Base-by-base conservation (phyloP, 2,797 vertebrate genomes). In the Miichthys miiuy region DNA sequence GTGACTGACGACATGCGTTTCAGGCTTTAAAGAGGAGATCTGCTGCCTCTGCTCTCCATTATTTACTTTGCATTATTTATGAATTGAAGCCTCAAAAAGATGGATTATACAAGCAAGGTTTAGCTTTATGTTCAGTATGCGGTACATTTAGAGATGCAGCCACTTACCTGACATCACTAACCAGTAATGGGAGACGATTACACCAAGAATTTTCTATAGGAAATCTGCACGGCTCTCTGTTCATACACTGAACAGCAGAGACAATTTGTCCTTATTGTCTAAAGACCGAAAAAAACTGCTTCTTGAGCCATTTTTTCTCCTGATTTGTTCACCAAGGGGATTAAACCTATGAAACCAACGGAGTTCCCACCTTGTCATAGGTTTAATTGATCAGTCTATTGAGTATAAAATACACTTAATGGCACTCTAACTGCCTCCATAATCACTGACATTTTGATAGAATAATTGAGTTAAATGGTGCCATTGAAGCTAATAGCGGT, bases 321-420 rank as follows among this genome's bases (percentile, higher is more conserved):
- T 65, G 6, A 67, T 55, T 64, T 14, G 2, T 38, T 54, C 54
- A 30, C n/a, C 17, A 51, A n/a, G 9, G 4, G 7, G 30, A 41
- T 46, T 10, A 1, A 42, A 23, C n/a, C 18, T 2, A 11, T 55
- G 6, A 69, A 74, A 70, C 48, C 21, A 73, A 27, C 16, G 30
- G 3, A 5, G 25, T 38, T 67, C 41, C 16, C n/a, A 57, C 14
- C 16, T 51, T 52, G 60, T n/a, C 54, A 27, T 20, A 41, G 3
- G 58, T 58, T 54, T 30, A 60, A 60, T 21, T 63, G 20, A 34
- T 54, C 13, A 52, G 16, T 23, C 1, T 10, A 25, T 20, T 68
- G 7, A 34, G 56, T 51, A 69, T 68, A 58, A 80, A 78, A 67
- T 34, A n/a, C 20, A 16, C 47, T 54, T 8, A 3, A 1, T 2